phyloP scores from a whole-genome alignment of 2,113 vertebrate species.

The Salvelinus alpinus region DNA sequence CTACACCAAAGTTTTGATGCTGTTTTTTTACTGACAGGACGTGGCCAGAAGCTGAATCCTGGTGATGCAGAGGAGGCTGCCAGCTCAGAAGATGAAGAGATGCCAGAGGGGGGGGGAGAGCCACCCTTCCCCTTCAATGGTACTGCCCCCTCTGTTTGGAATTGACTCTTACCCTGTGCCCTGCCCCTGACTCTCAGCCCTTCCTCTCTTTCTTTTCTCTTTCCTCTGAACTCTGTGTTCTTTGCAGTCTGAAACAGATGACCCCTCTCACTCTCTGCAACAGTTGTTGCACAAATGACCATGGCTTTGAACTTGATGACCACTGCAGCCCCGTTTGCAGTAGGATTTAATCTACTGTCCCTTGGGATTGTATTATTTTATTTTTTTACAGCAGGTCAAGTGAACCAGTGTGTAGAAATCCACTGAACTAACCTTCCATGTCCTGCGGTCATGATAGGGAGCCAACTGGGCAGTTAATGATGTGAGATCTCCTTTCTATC shows the following conservation, averaged over 20 bases:
- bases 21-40: slow-evolving; percentile 55
- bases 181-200: not conserved
- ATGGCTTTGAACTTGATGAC: not conserved
- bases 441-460: not conserved
- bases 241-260: not conserved
- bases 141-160: slow-evolving; percentile 34
- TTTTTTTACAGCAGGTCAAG: not conserved
- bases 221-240: not conserved
- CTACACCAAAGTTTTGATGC: slow-evolving; percentile 6
- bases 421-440: not conserved
- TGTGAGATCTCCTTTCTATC: not conserved
- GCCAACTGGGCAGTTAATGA: slow-evolving; percentile 9
- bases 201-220: not conserved
- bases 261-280: not conserved
- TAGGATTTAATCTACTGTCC: not conserved
- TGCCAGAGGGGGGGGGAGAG: slow-evolving; percentile 38
- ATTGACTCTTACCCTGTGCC: not conserved
- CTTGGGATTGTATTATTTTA: not conserved
- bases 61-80: slow-evolving; percentile 46
- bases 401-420: not conserved
- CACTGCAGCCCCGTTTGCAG: not conserved
- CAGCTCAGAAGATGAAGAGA: slow-evolving; percentile 48
- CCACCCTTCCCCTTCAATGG: slow-evolving; percentile 57
- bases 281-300: not conserved
- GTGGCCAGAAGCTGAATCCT: slow-evolving; percentile 69